phyloP scores from a whole-genome alignment of 64 coral and sea anemone genomes.

The Pachyseris speciosa region DNA sequence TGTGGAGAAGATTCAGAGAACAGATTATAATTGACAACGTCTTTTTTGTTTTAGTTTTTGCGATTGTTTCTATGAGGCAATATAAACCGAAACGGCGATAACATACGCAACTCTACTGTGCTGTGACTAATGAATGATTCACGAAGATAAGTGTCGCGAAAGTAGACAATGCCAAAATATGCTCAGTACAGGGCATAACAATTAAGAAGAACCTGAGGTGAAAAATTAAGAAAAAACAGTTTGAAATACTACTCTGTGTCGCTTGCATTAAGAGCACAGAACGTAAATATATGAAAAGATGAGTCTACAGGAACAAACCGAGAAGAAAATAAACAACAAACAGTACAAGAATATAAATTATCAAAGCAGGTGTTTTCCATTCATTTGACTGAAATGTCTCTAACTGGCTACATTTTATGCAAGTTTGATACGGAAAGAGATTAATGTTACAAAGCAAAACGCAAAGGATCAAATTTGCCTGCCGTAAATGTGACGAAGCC shows the following conservation, averaged over 20 bases:
- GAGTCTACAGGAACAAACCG: neutral
- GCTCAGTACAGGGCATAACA: no score
- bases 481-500: neutral
- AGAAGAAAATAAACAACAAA: neutral
- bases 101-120: neutral
- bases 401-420: neutral
- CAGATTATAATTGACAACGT: neutral
- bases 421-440: neutral
- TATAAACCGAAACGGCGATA: no score
- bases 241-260: no score
- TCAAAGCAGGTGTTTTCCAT: no score
- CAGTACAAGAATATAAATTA: neutral
- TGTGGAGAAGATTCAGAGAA: no score
- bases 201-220: no score
- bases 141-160: neutral
- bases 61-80: no score
- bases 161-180: neutral
- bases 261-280: no score
- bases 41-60: neutral
- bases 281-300: no score
- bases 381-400: neutral
- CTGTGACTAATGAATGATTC: neutral
- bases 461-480: no score
- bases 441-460: no score
- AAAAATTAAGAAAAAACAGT: no score